These are phyloP conservation scores for Zaprionus davidi DNA, from an alignment of 1,140 invertebrate genomes.

Conservation along the genomic window DNA sequence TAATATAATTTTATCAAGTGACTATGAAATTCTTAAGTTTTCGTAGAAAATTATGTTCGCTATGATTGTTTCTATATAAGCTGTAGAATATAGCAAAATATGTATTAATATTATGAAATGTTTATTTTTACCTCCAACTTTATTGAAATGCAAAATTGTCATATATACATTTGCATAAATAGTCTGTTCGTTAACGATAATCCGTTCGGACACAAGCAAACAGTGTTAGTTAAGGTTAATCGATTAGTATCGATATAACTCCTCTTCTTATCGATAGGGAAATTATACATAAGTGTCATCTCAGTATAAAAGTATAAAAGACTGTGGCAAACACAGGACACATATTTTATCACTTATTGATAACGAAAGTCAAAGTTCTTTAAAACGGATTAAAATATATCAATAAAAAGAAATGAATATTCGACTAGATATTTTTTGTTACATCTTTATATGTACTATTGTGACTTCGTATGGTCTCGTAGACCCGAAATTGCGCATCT, in stretches of 20 bases:
- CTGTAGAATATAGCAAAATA: too few species aligned
- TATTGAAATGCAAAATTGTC: background rate
- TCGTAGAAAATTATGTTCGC: too few species aligned
- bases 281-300: conserved; percentile 16
- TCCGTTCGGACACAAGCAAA: background rate
- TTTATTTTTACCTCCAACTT: background rate
- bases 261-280: conserved; percentile 11
- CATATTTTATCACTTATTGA: conserved; percentile 19
- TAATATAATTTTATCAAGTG: too few species aligned
- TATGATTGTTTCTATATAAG: too few species aligned
- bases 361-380: background rate
- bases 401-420: conserved; percentile 29
- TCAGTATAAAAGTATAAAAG: conserved; percentile 7
- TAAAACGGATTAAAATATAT: conserved; percentile 10
- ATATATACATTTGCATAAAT: background rate
- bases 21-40: too few species aligned
- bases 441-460: conserved; percentile 50
- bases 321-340: conserved; percentile 16
- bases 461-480: conserved; percentile 53
- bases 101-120: too few species aligned
- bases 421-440: conserved; percentile 10
- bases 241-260: conserved; percentile 10
- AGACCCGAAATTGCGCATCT: conserved; percentile 38
- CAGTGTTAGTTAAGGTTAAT: background rate
- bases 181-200: background rate